Evolutionary conservation across 2,888 invertebrate species (phyloP), one percentile per base, ranked within the genome.

Genomic region (Phoenoteleia sp.): DNA sequence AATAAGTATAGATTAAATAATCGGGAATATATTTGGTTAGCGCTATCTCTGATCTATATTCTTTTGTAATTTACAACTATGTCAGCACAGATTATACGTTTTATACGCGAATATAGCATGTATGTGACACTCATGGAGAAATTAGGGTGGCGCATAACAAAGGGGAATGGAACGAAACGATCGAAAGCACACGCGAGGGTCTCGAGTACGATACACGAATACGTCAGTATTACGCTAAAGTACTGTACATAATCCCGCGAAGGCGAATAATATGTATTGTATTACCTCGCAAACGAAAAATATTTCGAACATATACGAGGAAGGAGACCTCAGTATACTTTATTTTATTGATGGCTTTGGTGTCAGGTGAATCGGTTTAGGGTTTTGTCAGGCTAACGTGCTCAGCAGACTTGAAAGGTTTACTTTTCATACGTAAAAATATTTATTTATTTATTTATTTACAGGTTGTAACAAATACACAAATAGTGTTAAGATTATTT

Each of bases 111-210:
- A 49, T 60, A 19, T 64, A 23, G 67, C 74, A 79, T 79, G 75
- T 85, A 79, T 67, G 81, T 58, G 79, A 79, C 81, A 79, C 72
- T 81, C 74, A 76, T 81, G 86, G 84, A 83, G 82, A 80, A 87
- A 87, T 84, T 85, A 81, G 87, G 87, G 86, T 87, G 85, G 85
- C 72, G 76, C 54, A 69, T 74, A 82, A 87, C 87, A 86, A 86
- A 88, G 84, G 84, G 86, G 86, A 74, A 71, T 54, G 45, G 33
- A 85, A 66, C 71, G 66, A 76, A 84, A 75, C 64, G 67, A 86
- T 84, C 82, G 86, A 82, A 80, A 47, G 74, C 79, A 81, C 86
- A 74, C 84, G 84, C 86, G 66, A 86, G 86, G 81, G 81, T 80
- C 69, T 76, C 15, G 66, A 75, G 52, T 72, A 64, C 71, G 75